These are phyloP conservation scores for Carpatolechia fugitivella DNA, from an alignment of 2,888 invertebrate genomes.

Conservation along the genomic window DNA sequence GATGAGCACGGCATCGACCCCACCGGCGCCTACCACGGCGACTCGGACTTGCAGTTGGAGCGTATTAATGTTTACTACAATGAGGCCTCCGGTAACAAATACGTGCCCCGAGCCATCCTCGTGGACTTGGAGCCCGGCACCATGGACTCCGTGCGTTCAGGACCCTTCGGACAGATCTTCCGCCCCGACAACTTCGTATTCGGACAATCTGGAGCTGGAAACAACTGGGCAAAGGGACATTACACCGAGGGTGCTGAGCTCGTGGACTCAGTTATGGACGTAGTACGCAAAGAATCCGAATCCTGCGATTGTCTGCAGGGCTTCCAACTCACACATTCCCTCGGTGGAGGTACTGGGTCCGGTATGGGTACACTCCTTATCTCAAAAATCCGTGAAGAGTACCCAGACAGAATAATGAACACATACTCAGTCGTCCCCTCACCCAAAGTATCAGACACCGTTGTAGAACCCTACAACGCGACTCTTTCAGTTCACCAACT, in stretches of 20 bases:
- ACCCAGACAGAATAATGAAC: constrained; percentile 94
- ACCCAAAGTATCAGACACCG: constrained; percentile 88
- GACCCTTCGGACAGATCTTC: constrained; percentile 86
- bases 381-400: constrained; percentile 94
- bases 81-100: constrained; percentile 85
- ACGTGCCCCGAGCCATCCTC: constrained; percentile 68
- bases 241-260: constrained; percentile 84
- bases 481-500: constrained; percentile 92
- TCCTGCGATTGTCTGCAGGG: constrained; percentile 95
- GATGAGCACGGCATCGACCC: constrained; percentile 97
- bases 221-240: constrained; percentile 84
- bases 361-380: constrained; percentile 86
- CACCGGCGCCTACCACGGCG: constrained; percentile 92
- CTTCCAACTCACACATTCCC: constrained; percentile 91
- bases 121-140: constrained; percentile 70
- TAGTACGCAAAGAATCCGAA: constrained; percentile 92
- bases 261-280: constrained; percentile 88
- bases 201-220: constrained; percentile 80
- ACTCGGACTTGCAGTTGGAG: constrained; percentile 94
- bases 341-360: constrained; percentile 76
- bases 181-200: constrained; percentile 87
- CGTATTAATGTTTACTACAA: constrained; percentile 98
- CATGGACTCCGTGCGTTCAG: constrained; percentile 84
- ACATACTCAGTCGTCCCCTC: constrained; percentile 91
- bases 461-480: constrained; percentile 88